Evolutionary conservation across 2,113 vertebrate species (phyloP).

Genomic region (Kobus ellipsiprymnus): DNA sequence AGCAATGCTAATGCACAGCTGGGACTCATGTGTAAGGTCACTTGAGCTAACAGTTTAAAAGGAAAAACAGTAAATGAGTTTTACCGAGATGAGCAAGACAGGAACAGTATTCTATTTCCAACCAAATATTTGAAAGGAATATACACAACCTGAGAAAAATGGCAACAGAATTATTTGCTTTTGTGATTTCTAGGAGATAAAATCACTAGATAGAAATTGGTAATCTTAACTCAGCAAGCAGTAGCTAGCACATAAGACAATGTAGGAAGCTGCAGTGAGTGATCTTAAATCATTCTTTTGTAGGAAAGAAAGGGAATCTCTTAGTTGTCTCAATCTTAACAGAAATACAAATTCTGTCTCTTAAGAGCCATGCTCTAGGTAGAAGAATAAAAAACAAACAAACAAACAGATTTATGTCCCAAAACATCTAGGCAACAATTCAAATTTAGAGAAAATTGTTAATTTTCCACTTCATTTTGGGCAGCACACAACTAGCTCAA

Average conservation of each 20-base stretch:
- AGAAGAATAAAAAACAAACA: constrained; percentile 11
- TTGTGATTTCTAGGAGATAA: constrained; percentile 45
- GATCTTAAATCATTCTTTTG: constrained; percentile 14
- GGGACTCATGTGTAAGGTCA: constrained; percentile 82
- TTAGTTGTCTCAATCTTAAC: constrained; percentile 30
- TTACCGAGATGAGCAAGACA: constrained; percentile 71
- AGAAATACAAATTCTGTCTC: constrained; percentile 43
- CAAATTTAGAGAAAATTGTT: constrained; percentile 42
- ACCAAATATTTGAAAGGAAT: constrained; percentile 74
- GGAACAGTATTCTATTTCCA: constrained; percentile 66
- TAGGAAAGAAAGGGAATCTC: constrained; percentile 37
- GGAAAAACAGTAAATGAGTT: constrained; percentile 79
- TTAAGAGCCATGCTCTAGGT: background rate
- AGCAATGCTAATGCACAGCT: constrained; percentile 85
- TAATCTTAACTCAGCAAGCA: background rate
- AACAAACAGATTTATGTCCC: background rate
- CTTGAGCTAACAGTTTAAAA: constrained; percentile 77
- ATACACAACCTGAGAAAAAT: constrained; percentile 37
- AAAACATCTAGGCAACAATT: constrained; percentile 29
- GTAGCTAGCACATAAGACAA: constrained; percentile 41
- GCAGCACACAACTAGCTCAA: background rate
- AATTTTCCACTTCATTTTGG: constrained; percentile 41
- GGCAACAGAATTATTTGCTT: constrained; percentile 47
- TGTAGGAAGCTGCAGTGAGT: background rate
- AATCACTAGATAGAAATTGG: background rate